Evolutionary conservation across 2,113 vertebrate species (phyloP).

Genomic region (Enhydra lutris): DNA sequence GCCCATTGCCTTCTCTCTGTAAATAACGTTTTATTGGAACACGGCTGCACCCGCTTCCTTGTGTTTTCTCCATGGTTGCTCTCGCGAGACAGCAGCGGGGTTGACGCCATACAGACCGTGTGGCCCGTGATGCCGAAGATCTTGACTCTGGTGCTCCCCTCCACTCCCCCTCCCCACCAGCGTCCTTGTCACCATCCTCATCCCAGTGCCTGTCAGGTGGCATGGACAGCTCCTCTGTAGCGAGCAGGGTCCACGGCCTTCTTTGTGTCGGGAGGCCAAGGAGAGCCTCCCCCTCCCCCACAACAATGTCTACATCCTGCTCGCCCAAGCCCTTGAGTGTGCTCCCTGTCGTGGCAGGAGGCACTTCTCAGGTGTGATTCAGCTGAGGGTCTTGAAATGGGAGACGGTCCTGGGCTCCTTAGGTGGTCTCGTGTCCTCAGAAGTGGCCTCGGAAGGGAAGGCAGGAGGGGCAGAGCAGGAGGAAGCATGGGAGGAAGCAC

Average conservation of each 20-base stretch:
- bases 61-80: rapidly evolving
- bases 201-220: rapidly evolving
- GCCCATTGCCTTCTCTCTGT: not conserved
- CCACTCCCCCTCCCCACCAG: rapidly evolving
- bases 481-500: not conserved
- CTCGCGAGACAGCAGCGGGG: rapidly evolving
- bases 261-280: rapidly evolving
- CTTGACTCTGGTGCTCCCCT: rapidly evolving
- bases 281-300: not conserved
- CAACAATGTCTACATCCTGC: rapidly evolving
- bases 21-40: not conserved
- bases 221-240: not conserved
- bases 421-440: not conserved
- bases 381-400: not conserved
- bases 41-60: rapidly evolving
- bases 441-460: not conserved
- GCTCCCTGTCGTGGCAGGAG: not conserved
- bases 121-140: too few species aligned
- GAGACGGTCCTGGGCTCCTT: not conserved
- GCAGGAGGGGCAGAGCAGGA: not conserved
- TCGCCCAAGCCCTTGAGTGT: not conserved
- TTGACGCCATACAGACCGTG: rapidly evolving
- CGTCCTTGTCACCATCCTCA: rapidly evolving
- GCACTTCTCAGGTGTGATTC: not conserved
- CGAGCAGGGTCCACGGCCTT: not conserved